Base-by-base conservation (phyloP, 92 coral and sea anemone species). In the Epizoanthus rinbou region DNA sequence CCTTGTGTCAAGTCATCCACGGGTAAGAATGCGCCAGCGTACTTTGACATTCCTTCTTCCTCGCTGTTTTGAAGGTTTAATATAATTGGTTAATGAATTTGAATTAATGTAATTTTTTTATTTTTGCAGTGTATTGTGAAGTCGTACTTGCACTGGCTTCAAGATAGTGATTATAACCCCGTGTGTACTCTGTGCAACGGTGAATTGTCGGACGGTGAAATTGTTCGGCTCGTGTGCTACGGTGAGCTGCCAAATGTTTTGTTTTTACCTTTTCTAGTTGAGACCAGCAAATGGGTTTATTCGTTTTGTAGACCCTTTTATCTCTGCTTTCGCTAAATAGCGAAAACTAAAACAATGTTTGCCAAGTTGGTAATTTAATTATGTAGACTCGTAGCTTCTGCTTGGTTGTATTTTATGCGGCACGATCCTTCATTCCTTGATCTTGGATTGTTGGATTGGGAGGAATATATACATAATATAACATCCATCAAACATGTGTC, bases 121-220 rank as follows among this genome's bases (percentile, higher is more conserved):
- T 7, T 64, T 72, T 10, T 81, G 21, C 64, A 97, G 99, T 97
- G 99, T 73, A 97, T 97, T 37, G 99, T 97, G 5, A 97, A 97
- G 78, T 97, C 99, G 4, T 97, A 97, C 80, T 87, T 97, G 0
- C 98, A 97, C 53, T 97, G 99, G 99, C 91, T 97, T 56, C 99
- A 97, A 84, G 99, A 97, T 88, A 97, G 99, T 85, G 99, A 97
- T 57, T 97, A 97, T 69, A 97, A 97, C 70, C 99, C 99, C 25
- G 99, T 97, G 0, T 97, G 99, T 74, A 97, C 99, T 64, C 92
- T 97, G 16, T 97, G 99, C 86, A 97, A 97, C 83, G 98, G 99
- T 69, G 85, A 74, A 45, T 86, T 97, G 57, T 86, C 91, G 8
- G 92, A 94, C 6, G 99, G 99, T 13, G 98, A 94, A 57, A 95